Evolutionary conservation across 2,797 vertebrate genomes (phyloP).

Genomic region (Rhadinocentrus ornatus): DNA sequence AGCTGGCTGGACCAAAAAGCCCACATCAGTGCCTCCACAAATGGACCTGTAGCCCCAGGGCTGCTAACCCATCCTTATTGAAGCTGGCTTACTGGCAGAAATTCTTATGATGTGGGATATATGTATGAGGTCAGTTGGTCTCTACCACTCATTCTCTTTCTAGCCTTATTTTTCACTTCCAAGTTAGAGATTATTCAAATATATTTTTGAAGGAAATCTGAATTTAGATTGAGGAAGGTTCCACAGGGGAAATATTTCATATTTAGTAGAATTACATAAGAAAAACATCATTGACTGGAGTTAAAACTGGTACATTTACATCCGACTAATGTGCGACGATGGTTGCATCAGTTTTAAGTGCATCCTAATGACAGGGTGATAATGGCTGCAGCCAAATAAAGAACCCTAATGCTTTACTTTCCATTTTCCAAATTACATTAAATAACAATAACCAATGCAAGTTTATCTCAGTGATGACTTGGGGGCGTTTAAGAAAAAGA

Average conservation of each 20-base stretch:
- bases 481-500: too few species aligned
- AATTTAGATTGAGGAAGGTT: neutral
- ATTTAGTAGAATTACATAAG: neutral
- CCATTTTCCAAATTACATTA: neutral
- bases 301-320: neutral
- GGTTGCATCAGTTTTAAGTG: neutral
- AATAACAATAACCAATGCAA: neutral
- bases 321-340: neutral
- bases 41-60: slow-evolving; percentile 49
- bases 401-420: neutral
- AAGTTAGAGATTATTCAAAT: neutral
- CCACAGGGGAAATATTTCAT: neutral
- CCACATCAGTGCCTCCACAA: slow-evolving; percentile 64
- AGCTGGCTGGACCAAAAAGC: slow-evolving; percentile 62
- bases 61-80: slow-evolving; percentile 55
- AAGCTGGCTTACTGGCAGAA: slow-evolving; percentile 50
- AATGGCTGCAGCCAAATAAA: neutral
- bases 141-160: slow-evolving; percentile 1
- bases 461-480: slow-evolving; percentile 6
- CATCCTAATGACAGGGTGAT: neutral
- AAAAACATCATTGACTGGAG: neutral
- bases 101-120: slow-evolving; percentile 14
- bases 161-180: slow-evolving; percentile 22
- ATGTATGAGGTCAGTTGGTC: slow-evolving; percentile 25
- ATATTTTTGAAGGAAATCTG: neutral